Evolutionary conservation across 1,140 invertebrate species (phyloP).

Genomic region (Brachionus rotundiformis): DNA sequence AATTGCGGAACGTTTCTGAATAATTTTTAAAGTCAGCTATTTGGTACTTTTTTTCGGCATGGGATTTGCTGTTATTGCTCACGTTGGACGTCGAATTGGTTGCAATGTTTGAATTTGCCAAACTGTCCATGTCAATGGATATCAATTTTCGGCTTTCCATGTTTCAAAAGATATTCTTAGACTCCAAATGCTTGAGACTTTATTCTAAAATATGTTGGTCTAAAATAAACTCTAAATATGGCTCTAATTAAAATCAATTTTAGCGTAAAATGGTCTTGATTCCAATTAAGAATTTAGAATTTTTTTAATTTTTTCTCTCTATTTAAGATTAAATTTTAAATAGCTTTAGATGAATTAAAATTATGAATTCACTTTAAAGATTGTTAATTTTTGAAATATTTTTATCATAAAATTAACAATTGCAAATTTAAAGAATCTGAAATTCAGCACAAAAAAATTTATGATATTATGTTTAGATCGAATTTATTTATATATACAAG

Average conservation of each 20-base stretch:
- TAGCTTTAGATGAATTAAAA: not conserved
- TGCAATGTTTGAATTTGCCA: not conserved
- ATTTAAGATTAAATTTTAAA: not conserved
- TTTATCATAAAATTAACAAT: constrained; percentile 17
- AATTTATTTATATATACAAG: too few species aligned
- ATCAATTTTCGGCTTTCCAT: constrained; percentile 11
- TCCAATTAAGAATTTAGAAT: not conserved
- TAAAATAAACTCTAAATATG: not conserved
- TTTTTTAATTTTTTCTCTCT: not conserved
- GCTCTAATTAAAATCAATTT: not conserved
- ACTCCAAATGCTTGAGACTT: not conserved
- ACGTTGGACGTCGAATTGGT: not conserved
- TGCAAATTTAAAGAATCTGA: not conserved
- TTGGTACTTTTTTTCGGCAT: not conserved
- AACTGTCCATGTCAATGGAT: not conserved
- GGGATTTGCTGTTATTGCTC: not conserved
- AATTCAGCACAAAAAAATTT: not conserved
- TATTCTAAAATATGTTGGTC: not conserved
- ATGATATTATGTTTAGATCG: not conserved
- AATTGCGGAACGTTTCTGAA: not conserved
- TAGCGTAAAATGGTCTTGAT: too few species aligned
- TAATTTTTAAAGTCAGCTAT: not conserved
- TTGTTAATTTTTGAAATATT: not conserved
- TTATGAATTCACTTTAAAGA: not conserved
- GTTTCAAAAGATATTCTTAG: not conserved